Evolutionary conservation across 2,113 vertebrate genomes (phyloP).

Genomic region (Shinisaurus crocodilurus): DNA sequence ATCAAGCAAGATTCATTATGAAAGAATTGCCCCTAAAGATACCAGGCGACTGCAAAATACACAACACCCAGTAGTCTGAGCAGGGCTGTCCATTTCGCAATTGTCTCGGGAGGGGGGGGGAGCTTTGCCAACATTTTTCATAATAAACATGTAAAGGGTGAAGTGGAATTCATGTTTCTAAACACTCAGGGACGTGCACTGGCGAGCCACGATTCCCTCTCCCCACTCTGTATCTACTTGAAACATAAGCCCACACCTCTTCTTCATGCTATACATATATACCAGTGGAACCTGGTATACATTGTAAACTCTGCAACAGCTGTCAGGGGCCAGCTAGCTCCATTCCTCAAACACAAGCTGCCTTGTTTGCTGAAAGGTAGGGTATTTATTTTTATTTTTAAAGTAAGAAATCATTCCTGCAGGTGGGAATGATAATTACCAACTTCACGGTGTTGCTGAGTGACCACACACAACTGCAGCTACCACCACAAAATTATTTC

Average conservation of each 20-base stretch:
- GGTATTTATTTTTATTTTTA: too few species aligned
- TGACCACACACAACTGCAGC: neutral
- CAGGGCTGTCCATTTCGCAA: neutral
- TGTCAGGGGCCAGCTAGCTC: neutral
- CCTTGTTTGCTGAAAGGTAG: neutral
- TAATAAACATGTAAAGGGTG: neutral
- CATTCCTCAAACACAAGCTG: neutral
- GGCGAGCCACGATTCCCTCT: neutral
- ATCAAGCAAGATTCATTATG: constrained; percentile 18
- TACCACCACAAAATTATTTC: too few species aligned
- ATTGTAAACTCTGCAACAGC: neutral
- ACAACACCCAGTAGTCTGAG: constrained; percentile 8
- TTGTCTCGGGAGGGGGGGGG: too few species aligned
- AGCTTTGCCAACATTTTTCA: neutral
- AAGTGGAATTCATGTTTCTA: too few species aligned
- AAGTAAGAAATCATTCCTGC: too few species aligned
- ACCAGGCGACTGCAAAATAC: constrained; percentile 38
- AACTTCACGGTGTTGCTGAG: neutral
- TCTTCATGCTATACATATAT: too few species aligned
- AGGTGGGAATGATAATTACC: neutral
- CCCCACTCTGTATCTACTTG: neutral
- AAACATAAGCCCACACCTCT: too few species aligned
- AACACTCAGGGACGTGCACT: neutral
- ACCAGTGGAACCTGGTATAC: neutral
- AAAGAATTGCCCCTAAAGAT: neutral